Base-by-base conservation (phyloP, 2,797 vertebrate species). In the Periparus ater region DNA sequence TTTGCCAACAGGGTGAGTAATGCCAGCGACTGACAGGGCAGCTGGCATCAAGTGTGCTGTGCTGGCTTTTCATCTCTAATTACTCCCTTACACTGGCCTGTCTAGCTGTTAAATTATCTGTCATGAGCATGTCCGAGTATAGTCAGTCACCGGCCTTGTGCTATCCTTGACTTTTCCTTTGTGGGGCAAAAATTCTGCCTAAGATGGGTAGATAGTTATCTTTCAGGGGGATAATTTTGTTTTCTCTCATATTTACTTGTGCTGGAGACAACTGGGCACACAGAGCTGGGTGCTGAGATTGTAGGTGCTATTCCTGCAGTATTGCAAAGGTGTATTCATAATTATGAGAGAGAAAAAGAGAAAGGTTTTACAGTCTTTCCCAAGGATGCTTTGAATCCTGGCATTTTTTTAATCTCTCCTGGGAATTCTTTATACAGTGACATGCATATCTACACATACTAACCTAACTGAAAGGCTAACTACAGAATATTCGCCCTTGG, bases 21-120 rank as follows among this genome's bases (percentile, higher is more conserved):
- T 85, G 94, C 96, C 85, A 85, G 75, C 1, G 2, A 93, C 91
- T 93, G 91, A 85, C 72, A 36, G 65, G 82, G 85, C 91, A 96
- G 89, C 94, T 96, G 95, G 96, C 95, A 93, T 38, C 12, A 23
- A 91, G 65, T 3, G 4, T 74, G 87, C 75, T 96, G 70, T 2
- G 5, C 76, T 78, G 89, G 79, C 91, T 93, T 92, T 95, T 95
- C 70, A 50, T 95, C 89, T 94, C 85, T 75, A 84, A 95, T 96
- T 96, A 93, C 60, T 34, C 63, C 47, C 60, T 75, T 61, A 22
- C 38, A 32, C 25, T 42, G 66, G 47, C 27, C 79, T 89, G 87
- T 71, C 84, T 89, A 77, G 85, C 82, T 95, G 50, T 63, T 92
- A 76, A 74, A 88, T 77, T 88, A 63, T 60, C 72, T 91, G 58